Evolutionary conservation across 2,797 vertebrate species (phyloP), one percentile per base, ranked within the genome.

Genomic region (Sorex maritimensis): DNA sequence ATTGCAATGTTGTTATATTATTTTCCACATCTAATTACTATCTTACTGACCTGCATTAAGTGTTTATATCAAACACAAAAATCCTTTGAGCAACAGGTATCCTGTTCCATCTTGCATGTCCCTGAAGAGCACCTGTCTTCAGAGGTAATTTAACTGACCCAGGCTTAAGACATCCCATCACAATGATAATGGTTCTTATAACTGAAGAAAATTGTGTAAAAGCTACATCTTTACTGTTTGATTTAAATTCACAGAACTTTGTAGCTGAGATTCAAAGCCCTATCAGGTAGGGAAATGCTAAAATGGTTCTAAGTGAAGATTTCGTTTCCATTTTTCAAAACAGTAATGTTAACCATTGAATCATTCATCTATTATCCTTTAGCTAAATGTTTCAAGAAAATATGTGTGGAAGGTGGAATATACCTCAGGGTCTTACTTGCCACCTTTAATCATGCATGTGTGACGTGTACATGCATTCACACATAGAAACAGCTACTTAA

Each of bases 181-280:
- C 82, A 98, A 97, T 63, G 86, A 97, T 97, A 97, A 97, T 88
- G 78, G 92, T 94, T 97, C 95, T 97, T 98, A 95, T 95, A 96
- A 89, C 89, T 94, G 92, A 97, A 97, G 96, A 97, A 97, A 98
- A 97, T 95, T 97, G 96, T 96, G 89, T 94, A 92, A 96, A 97
- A 95, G 91, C 96, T 96, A 95, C 79, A 97, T 97, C 95, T 97
- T 97, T 94, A 87, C 96, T 97, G 93, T 90, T 96, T 95, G 94
- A 96, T 98, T 97, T 93, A 98, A 96, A 98, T 97, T 95, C 94
- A 95, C 88, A 97, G 86, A 92, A 94, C 94, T 89, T 85, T 87
- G 61, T 28, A 97, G 88, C 96, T 97, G 96, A 97, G 87, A 96
- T 96, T 90, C 87, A 97, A 93, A 95, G 91, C 86, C 88, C 49